These are phyloP conservation scores for Eubasilissa regina DNA, from an alignment of 1,140 invertebrate genomes.

Conservation along the genomic window DNA sequence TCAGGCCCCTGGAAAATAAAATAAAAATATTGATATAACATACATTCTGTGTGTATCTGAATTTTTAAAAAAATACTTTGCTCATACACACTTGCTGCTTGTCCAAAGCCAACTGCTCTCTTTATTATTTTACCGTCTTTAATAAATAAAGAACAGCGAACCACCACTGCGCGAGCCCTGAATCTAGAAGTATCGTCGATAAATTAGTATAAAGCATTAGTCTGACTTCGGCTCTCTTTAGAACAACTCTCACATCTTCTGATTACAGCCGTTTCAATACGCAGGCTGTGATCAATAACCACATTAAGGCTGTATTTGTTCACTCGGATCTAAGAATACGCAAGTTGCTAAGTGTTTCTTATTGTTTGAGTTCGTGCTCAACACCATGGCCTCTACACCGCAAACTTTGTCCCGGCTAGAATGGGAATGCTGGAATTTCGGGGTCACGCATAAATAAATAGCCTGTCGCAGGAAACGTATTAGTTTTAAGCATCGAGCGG, in stretches of 20 bases:
- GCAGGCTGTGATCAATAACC: constrained; percentile 7
- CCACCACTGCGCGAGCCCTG: too few relatives aligned
- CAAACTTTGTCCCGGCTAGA: neutral
- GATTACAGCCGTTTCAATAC: neutral
- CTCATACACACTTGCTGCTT: too few relatives aligned
- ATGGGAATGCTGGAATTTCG: neutral
- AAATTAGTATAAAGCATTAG: too few relatives aligned
- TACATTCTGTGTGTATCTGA: too few relatives aligned
- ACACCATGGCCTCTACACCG: neutral
- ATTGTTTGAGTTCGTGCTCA: constrained; percentile 33
- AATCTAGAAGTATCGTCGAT: too few relatives aligned
- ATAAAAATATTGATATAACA: too few relatives aligned
- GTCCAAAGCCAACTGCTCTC: too few relatives aligned
- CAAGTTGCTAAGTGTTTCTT: constrained; percentile 40
- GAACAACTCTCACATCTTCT: neutral
- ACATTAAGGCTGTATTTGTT: constrained; percentile 23
- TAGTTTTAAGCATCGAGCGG: constrained; percentile 16
- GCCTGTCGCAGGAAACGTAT: constrained; percentile 19
- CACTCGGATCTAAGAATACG: constrained; percentile 23
- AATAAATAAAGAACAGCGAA: too few relatives aligned
- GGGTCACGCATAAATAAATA: constrained; percentile 16
- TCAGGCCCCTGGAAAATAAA: too few relatives aligned
- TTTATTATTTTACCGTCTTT: too few relatives aligned
- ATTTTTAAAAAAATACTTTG: too few relatives aligned
- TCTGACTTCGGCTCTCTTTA: too few relatives aligned